phyloP scores from a whole-genome alignment of 2,888 invertebrate species.

The Ornithoptera priamus region DNA sequence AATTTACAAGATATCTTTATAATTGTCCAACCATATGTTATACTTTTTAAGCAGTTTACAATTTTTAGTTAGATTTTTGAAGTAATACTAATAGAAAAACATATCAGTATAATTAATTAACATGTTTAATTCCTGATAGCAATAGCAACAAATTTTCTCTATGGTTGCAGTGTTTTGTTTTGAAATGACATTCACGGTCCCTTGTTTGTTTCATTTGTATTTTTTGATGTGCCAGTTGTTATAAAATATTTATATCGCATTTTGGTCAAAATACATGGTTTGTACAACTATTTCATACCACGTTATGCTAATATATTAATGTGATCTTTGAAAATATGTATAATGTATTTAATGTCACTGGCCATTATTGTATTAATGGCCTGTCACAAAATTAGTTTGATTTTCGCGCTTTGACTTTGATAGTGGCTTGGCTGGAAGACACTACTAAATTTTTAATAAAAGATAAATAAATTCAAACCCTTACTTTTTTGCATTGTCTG shows the following conservation, averaged over 20 bases:
- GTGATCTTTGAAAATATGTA: not conserved
- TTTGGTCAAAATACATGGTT: slow-evolving; percentile 15
- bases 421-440: slow-evolving; percentile 50
- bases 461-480: slow-evolving; percentile 10
- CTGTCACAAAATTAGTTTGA: slow-evolving; percentile 27
- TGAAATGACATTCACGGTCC: slow-evolving; percentile 44
- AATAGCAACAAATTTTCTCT: slow-evolving; percentile 33
- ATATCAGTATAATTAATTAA: not conserved
- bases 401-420: slow-evolving; percentile 39
- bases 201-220: slow-evolving; percentile 58
- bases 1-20: not conserved
- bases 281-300: slow-evolving; percentile 13
- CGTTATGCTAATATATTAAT: not conserved
- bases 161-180: slow-evolving; percentile 47
- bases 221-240: slow-evolving; percentile 63
- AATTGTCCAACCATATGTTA: no score
- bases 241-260: slow-evolving; percentile 41
- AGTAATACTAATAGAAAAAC: not conserved
- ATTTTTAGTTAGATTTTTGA: not conserved
- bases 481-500: not conserved
- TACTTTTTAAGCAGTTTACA: no score
- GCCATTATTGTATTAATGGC: slow-evolving; percentile 26
- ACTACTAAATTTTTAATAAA: slow-evolving; percentile 24
- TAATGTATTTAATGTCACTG: slow-evolving; percentile 16
- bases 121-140: slow-evolving; percentile 13